Evolutionary conservation across 2,888 invertebrate species (phyloP).

Genomic region (Amphipoea oculea): DNA sequence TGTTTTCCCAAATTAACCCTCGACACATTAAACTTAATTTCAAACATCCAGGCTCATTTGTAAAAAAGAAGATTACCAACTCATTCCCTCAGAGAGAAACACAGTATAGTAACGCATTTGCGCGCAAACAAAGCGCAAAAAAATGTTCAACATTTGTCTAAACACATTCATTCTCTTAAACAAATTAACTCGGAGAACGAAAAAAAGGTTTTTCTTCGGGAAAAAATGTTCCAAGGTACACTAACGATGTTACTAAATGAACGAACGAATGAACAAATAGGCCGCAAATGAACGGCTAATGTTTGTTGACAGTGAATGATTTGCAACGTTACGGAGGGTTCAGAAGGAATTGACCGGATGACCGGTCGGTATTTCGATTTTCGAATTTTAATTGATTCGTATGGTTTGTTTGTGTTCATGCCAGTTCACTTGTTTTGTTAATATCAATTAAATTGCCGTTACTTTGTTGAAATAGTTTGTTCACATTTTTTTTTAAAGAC

Average conservation of each 20-base stretch:
- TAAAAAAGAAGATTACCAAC: slow-evolving; percentile 65
- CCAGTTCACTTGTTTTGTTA: slow-evolving; percentile 5
- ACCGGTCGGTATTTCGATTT: slow-evolving; percentile 60
- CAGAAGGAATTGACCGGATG: slow-evolving; percentile 71
- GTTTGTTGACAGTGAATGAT: slow-evolving; percentile 82
- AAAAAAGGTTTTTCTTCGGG: slow-evolving; percentile 65
- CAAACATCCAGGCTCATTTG: slow-evolving; percentile 60
- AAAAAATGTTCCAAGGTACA: slow-evolving; percentile 67
- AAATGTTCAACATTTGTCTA: slow-evolving; percentile 74
- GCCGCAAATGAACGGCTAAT: slow-evolving; percentile 77
- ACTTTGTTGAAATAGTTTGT: too few species aligned
- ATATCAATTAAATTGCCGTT: neutral
- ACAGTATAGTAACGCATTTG: slow-evolving; percentile 70
- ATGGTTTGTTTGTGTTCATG: slow-evolving; percentile 41
- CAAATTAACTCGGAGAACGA: slow-evolving; percentile 77
- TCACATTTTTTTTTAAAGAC: neutral
- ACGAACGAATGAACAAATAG: slow-evolving; percentile 80
- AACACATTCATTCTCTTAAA: slow-evolving; percentile 80
- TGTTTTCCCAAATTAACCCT: slow-evolving; percentile 53
- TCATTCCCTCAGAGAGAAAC: slow-evolving; percentile 61
- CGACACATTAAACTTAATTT: slow-evolving; percentile 65
- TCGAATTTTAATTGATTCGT: slow-evolving; percentile 62
- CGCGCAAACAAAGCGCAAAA: slow-evolving; percentile 71
- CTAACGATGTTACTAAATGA: slow-evolving; percentile 79
- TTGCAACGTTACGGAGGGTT: slow-evolving; percentile 73